These are phyloP conservation scores for Eunapius fragilis DNA, from an alignment of 37 sponge, comb jelly and placozoan genomes.

Conservation along the genomic window DNA sequence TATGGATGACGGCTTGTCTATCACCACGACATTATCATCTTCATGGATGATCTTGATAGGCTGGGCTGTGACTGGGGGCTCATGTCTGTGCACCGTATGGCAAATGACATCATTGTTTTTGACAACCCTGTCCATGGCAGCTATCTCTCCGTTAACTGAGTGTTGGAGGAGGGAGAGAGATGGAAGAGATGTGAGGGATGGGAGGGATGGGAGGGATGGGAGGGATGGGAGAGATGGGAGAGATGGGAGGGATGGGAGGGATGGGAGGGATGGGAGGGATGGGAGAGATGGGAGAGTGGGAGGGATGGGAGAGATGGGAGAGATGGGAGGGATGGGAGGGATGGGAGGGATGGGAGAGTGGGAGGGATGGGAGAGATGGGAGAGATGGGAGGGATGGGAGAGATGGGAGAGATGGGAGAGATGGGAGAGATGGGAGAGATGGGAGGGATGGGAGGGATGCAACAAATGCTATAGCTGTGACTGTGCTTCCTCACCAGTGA, in stretches of 20 bases:
- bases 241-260: neutral
- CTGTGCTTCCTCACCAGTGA: constrained; percentile 51
- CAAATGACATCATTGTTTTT: constrained; percentile 72
- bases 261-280: neutral
- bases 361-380: neutral
- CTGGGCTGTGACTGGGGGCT: constrained; percentile 86
- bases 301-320: neutral
- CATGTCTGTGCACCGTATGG: constrained; percentile 89
- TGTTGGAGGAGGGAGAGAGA: neutral
- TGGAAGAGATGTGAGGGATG: neutral
- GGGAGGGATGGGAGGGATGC: neutral
- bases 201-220: neutral
- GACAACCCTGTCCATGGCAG: constrained; percentile 68
- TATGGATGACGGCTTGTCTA: constrained; percentile 94
- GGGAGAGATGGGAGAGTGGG: neutral
- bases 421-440: neutral
- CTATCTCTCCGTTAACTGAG: constrained; percentile 61
- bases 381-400: neutral
- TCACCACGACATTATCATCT: constrained; percentile 70
- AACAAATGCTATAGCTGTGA: too few relatives aligned
- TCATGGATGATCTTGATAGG: constrained; percentile 63
- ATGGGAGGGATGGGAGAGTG: neutral
- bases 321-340: neutral
- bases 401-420: too few relatives aligned
- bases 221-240: neutral